These are phyloP conservation scores for Caerostris extrusa DNA, from an alignment of 1,140 invertebrate genomes.

Conservation along the genomic window DNA sequence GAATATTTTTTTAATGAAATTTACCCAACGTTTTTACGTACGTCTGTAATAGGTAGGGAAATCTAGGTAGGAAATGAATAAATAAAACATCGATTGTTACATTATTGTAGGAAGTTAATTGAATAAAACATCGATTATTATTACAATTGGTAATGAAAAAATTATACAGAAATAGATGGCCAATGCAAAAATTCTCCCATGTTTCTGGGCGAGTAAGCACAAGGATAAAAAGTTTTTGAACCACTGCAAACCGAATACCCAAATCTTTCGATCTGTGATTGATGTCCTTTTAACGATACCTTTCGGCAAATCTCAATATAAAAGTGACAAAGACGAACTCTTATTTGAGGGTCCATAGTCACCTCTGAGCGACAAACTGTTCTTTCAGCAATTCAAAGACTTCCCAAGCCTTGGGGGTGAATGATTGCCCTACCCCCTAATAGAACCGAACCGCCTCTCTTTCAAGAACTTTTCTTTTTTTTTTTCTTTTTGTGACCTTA, in stretches of 20 bases:
- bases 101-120: no score
- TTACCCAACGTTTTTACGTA: no score
- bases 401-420: not conserved
- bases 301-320: constrained; percentile 18
- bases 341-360: not conserved
- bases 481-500: not conserved
- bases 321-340: not conserved
- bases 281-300: constrained; percentile 30
- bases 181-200: no score
- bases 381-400: not conserved
- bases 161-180: no score
- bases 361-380: not conserved
- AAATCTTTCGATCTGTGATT: not conserved
- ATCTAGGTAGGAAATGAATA: no score
- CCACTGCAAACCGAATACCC: not conserved
- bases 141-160: no score
- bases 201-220: no score
- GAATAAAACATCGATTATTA: no score
- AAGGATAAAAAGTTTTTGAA: no score
- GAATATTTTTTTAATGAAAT: no score
- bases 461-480: not conserved
- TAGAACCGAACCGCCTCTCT: not conserved
- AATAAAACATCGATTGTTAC: no score
- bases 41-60: no score
- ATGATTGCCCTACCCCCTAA: not conserved